Conservation (phyloP, 2,113 vertebrate species). For the Entomyzon cyanotis region DNA sequence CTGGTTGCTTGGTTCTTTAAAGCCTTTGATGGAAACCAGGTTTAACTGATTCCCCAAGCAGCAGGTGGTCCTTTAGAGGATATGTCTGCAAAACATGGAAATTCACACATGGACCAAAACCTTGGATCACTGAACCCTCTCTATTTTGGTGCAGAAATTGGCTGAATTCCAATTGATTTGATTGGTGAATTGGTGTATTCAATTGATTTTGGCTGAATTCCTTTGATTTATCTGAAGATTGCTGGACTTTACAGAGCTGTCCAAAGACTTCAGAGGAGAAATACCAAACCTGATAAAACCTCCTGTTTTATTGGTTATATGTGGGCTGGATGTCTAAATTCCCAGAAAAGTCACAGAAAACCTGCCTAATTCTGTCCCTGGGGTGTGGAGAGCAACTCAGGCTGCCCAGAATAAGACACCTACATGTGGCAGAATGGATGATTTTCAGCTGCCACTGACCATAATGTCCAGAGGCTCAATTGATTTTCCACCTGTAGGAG, state of each 20-base stretch:
- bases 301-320: background rate
- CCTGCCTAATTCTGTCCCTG: background rate
- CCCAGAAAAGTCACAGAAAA: background rate
- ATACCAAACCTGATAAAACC: background rate
- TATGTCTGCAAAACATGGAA: background rate
- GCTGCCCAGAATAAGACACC: background rate
- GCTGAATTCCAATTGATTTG: too few species aligned
- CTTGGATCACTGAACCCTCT: fast-evolving
- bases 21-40: fast-evolving
- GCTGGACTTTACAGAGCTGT: background rate
- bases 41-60: background rate
- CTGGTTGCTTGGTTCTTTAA: background rate
- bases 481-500: background rate
- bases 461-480: background rate
- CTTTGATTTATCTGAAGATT: background rate
- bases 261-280: background rate
- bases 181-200: too few species aligned
- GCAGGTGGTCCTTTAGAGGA: background rate
- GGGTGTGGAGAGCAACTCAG: background rate
- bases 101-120: background rate
- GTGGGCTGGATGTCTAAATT: background rate
- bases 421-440: fast-evolving
- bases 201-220: background rate
- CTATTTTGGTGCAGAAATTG: background rate
- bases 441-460: background rate